A percentile compares a stretch with the other conserved stretches of the same genome.
phyloP scores from a whole-genome alignment of 2,797 vertebrate species.

The Poeciliopsis paucimaculata region DNA sequence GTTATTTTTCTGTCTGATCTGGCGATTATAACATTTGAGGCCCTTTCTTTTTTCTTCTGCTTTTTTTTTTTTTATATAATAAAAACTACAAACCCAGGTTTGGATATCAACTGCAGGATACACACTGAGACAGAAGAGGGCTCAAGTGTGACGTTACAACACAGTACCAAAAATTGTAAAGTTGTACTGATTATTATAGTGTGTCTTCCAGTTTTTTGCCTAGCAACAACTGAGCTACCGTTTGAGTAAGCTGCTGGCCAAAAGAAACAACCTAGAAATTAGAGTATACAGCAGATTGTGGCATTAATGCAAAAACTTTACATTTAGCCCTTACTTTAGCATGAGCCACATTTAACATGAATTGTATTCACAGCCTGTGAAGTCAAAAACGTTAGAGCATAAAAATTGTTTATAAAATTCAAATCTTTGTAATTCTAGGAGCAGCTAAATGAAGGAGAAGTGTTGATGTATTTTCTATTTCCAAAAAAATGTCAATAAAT shows the following conservation, averaged over 20 bases:
- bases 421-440: neutral
- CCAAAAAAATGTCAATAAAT: neutral
- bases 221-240: constrained; percentile 25
- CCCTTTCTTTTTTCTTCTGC: neutral
- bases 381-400: neutral
- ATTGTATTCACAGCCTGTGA: neutral
- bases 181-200: neutral
- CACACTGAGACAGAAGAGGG: constrained; percentile 29
- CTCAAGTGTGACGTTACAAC: constrained; percentile 4
- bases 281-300: constrained; percentile 13
- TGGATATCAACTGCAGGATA: constrained; percentile 8
- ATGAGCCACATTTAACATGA: neutral
- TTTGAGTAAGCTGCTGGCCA: constrained; percentile 12
- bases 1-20: neutral
- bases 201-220: constrained; percentile 24
- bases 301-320: neutral
- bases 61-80: neutral
- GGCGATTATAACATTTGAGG: neutral
- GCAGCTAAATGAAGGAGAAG: neutral
- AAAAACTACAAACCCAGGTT: neutral
- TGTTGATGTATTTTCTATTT: neutral
- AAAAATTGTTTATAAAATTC: neutral
- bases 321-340: neutral
- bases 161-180: constrained; percentile 1
- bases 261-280: neutral